These are phyloP conservation scores for Odontomyia ornata DNA, from an alignment of 2,888 invertebrate species.

Conservation along the genomic window DNA sequence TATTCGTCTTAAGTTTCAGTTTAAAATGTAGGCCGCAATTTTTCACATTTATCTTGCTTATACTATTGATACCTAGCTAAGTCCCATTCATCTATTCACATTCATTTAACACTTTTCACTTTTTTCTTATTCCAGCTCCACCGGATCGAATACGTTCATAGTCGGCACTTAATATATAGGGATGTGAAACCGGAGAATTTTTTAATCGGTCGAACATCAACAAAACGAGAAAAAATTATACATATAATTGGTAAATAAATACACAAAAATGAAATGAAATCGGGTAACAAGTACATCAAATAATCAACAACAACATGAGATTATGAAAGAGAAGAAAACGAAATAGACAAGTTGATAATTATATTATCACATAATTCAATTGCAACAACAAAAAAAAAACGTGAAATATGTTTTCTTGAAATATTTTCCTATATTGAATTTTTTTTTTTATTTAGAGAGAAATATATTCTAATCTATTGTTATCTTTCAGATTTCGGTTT, in stretches of 20 bases:
- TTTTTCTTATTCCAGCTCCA: constrained; percentile 78
- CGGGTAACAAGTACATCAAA: neutral
- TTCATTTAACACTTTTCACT: constrained; percentile 11
- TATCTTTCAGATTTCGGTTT: constrained; percentile 92
- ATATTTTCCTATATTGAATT: constrained; percentile 44
- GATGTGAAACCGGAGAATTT: constrained; percentile 99
- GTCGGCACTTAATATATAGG: constrained; percentile 97
- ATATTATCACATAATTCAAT: neutral
- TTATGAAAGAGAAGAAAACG: too few relatives aligned
- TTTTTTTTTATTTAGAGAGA: constrained; percentile 37
- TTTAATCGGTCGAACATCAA: constrained; percentile 96
- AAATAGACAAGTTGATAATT: neutral
- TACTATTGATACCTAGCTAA: neutral
- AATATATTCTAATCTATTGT: constrained; percentile 50
- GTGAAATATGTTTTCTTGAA: neutral
- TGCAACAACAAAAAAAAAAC: too few relatives aligned
- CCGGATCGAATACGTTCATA: constrained; percentile 99
- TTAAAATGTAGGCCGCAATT: neutral
- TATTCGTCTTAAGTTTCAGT: neutral
- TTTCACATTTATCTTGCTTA: too few relatives aligned
- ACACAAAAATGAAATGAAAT: neutral
- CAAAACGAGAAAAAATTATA: constrained; percentile 97
- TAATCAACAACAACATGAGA: too few relatives aligned
- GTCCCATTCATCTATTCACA: neutral
- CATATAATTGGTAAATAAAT: constrained; percentile 89